Evolutionary conservation across 2,113 vertebrate species (phyloP).

Genomic region (Tychaedon coryphoeus): DNA sequence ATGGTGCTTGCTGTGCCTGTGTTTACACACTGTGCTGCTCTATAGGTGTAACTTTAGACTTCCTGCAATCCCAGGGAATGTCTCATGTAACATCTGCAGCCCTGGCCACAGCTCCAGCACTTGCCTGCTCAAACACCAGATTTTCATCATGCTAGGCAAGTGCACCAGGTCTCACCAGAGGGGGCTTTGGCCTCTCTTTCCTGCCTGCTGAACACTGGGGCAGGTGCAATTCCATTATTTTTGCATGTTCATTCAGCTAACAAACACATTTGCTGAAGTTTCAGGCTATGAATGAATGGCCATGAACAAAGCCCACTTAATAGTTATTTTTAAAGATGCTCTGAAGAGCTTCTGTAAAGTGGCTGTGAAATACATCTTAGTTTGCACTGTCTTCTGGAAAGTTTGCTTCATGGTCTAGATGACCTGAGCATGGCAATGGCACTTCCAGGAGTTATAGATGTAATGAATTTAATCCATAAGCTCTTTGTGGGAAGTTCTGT

Average conservation of each 20-base stretch:
- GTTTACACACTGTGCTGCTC: neutral
- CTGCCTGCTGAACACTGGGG: neutral
- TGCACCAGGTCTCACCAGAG: neutral
- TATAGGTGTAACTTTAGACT: slow-evolving; percentile 31
- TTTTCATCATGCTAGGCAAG: neutral
- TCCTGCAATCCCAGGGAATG: neutral
- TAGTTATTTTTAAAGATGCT: neutral
- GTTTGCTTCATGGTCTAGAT: neutral
- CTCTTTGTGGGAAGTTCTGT: neutral
- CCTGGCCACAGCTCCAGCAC: neutral
- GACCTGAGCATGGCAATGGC: neutral
- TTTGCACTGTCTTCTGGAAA: neutral
- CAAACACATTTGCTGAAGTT: neutral
- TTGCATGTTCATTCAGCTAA: neutral
- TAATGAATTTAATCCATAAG: neutral
- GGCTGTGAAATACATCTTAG: neutral
- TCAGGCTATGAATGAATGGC: neutral
- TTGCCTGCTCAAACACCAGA: neutral
- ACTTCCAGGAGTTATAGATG: neutral
- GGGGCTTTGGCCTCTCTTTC: neutral
- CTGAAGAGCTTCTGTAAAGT: neutral
- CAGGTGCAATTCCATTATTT: neutral
- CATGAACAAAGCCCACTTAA: neutral
- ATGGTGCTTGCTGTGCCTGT: neutral
- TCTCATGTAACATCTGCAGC: neutral